Percentiles rank a stretch among this genome's conserved stretches.
These are phyloP conservation scores for Lepilemur ruficaudatus DNA, from an alignment of 2,797 vertebrate species.

Conservation along the genomic window DNA sequence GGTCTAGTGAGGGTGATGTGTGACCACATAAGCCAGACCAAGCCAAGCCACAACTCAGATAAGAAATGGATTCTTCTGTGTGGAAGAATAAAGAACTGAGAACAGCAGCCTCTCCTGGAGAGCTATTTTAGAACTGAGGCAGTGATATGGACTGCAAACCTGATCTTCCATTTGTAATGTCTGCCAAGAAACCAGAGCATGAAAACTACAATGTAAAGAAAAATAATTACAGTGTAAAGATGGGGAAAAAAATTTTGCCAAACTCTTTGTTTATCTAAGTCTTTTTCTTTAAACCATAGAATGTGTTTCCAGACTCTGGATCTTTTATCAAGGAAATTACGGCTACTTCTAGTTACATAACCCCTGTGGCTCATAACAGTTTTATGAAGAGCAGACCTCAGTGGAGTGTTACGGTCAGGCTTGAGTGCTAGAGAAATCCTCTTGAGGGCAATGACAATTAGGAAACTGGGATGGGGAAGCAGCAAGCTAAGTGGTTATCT, in stretches of 20 bases:
- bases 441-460: not conserved
- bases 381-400: not conserved
- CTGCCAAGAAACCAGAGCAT: not conserved
- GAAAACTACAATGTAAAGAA: not conserved
- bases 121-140: not conserved
- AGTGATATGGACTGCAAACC: fast-evolving
- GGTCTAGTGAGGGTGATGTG: not conserved
- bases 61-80: fast-evolving
- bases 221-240: not conserved
- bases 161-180: not conserved
- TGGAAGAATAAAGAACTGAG: not conserved
- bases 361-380: not conserved
- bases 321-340: not conserved
- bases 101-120: not conserved
- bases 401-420: fast-evolving
- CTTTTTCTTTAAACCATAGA: conserved; percentile 30
- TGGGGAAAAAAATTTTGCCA: not conserved
- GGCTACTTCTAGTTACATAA: not conserved
- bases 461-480: not conserved
- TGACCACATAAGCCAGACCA: not conserved
- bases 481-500: not conserved
- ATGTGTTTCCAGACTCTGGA: conserved; percentile 48
- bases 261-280: not conserved
- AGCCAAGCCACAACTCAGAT: not conserved
- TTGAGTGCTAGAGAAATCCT: not conserved